Evolutionary conservation across 2,888 invertebrate genomes (phyloP), one percentile per base, ranked within the genome.

Genomic region (Dyspetes luteomarginatus): DNA sequence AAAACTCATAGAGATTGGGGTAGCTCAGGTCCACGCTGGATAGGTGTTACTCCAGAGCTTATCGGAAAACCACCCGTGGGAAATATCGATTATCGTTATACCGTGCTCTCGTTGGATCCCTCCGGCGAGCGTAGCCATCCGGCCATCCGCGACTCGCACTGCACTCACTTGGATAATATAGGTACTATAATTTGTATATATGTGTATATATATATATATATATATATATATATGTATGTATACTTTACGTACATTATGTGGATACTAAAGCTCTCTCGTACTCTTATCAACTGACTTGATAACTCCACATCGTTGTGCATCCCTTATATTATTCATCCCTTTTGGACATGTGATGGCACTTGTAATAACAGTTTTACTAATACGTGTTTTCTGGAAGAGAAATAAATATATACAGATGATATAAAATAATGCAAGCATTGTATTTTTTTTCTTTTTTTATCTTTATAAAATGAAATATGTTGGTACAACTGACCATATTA

Each of bases 1-100:
- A 71, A 80, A 80, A 80, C 75, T 75, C 71, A 68, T 74, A 74
- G 64, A 69, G 64, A 41, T 56, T n/a, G 50, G 7, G n/a, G 52
- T 48, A 60, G 71, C 72, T 72, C 62, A 36, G 75, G 68, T 65
- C 56, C 43, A 50, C 30, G 48, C 48, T 43, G 71, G 60, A 71
- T 60, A 80, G 80, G 80, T 80, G 80, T 80, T 80, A 80, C 80
- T 60, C 69, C 67, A 76, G 64, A 65, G 80, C 80, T 80, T 80
- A 80, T 80, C 76, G 80, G 80, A 80, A 80, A 80, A 80, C 80
- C 80, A 80, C 80, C 80, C 80, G 80, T 80, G 80, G 76, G 76
- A 80, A 80, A 80, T 80, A 80, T 80, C 80, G 80, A 76, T 80
- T 80, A 80, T 72, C 80, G 80, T 80, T 80, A 76, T 76, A 72